A percentile compares a stretch with the other conserved stretches of the same genome.
Evolutionary conservation across 2,113 vertebrate species (phyloP).

Genomic region (Equus przewalskii): DNA sequence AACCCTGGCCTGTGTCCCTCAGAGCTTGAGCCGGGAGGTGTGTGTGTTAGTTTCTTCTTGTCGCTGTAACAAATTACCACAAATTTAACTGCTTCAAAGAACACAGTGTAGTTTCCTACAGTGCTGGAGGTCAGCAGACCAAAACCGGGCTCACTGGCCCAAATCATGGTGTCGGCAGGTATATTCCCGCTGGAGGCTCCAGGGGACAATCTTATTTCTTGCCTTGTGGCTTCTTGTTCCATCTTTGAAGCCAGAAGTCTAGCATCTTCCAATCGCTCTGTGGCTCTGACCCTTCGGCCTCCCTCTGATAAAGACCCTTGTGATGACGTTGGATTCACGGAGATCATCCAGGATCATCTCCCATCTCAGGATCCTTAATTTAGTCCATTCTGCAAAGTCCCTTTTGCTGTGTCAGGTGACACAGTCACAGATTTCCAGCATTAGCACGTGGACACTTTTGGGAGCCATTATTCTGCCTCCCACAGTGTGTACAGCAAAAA

Average conservation of each 20-base stretch:
- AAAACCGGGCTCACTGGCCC: neutral
- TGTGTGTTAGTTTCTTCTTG: too few relatives aligned
- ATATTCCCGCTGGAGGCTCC: accelerated
- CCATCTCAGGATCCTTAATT: neutral
- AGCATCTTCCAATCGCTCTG: accelerated
- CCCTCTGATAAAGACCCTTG: neutral
- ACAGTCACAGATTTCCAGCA: accelerated
- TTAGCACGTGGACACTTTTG: accelerated
- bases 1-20: neutral
- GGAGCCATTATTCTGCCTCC: neutral
- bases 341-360: neutral
- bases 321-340: too few relatives aligned
- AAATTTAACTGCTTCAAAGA: neutral
- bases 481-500: accelerated
- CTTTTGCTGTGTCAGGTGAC: neutral
- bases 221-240: neutral
- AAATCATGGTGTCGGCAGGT: neutral
- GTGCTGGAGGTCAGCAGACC: neutral
- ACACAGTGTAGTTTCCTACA: too few relatives aligned
- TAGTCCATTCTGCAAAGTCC: too few relatives aligned
- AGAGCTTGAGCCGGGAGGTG: accelerated
- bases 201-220: too few relatives aligned
- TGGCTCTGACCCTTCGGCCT: neutral
- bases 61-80: neutral
- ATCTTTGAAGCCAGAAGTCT: neutral